Conservation (phyloP, 2,797 vertebrate genomes). For the Protosalanx chinensis region DNA sequence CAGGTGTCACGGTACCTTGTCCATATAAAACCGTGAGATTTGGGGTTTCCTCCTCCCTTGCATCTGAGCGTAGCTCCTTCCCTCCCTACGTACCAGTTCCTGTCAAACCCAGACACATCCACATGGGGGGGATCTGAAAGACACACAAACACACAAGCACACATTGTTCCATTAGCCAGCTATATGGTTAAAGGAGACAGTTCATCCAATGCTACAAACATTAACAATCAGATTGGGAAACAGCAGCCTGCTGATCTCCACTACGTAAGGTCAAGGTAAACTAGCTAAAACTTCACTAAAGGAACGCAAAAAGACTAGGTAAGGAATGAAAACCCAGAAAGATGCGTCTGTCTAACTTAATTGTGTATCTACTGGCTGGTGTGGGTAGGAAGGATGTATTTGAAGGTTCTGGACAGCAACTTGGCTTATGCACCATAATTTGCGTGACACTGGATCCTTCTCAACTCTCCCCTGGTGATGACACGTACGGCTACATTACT, state of each 20-base stretch:
- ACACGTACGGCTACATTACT: neutral
- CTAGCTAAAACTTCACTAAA: too few relatives aligned
- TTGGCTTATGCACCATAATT: too few relatives aligned
- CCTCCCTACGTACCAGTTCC: slow-evolving; percentile 74
- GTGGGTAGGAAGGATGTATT: too few relatives aligned
- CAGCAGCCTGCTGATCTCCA: too few relatives aligned
- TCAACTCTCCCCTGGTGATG: too few relatives aligned
- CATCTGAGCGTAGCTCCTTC: slow-evolving; percentile 79
- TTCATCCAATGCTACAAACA: neutral
- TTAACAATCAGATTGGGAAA: neutral
- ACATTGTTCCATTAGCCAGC: neutral
- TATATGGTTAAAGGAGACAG: neutral
- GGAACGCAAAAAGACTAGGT: neutral
- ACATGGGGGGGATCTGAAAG: slow-evolving; percentile 78
- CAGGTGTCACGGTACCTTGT: slow-evolving; percentile 69
- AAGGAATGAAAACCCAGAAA: neutral
- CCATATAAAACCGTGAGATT: slow-evolving; percentile 82
- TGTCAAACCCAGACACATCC: slow-evolving; percentile 73
- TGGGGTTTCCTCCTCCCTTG: slow-evolving; percentile 81
- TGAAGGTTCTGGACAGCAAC: too few relatives aligned
- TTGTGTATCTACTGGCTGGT: too few relatives aligned
- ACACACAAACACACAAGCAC: slow-evolving; percentile 3
- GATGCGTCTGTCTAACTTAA: neutral
- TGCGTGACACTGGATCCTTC: too few relatives aligned
- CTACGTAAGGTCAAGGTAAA: too few relatives aligned